Percentiles rank a stretch among this genome's conserved stretches.
Conservation (phyloP, 2,888 invertebrate species). For the Tenodera sinensis region DNA sequence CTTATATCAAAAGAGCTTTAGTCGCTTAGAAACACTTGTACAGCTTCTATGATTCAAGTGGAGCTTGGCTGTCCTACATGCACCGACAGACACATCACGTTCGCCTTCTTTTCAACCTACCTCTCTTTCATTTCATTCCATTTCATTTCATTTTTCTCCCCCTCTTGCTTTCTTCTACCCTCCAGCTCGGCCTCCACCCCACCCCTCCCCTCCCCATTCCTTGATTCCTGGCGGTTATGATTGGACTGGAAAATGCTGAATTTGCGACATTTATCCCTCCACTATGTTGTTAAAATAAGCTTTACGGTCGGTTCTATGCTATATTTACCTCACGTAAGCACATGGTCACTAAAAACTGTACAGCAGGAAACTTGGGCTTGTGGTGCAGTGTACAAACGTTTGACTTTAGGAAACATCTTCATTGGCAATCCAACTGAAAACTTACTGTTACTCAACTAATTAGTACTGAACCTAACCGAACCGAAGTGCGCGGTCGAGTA, state of each 20-base stretch:
- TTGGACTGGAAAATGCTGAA: slow-evolving; percentile 4
- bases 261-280: neutral
- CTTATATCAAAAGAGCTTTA: neutral
- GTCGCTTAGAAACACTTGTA: neutral
- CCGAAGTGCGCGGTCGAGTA: no score
- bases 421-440: no score
- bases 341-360: no score
- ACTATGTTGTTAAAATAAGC: neutral
- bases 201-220: slow-evolving; percentile 8
- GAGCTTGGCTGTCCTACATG: slow-evolving; percentile 7
- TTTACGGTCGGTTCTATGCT: no score
- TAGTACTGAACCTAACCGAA: no score
- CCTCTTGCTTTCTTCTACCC: neutral
- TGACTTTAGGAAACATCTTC: no score
- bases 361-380: no score
- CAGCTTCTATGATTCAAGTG: neutral
- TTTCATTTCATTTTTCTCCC: slow-evolving; percentile 6
- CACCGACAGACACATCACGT: neutral
- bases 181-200: neutral
- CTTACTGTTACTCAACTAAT: no score
- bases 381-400: no score
- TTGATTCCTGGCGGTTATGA: slow-evolving; percentile 10
- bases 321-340: no score
- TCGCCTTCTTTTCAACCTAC: slow-evolving; percentile 10
- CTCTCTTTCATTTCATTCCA: slow-evolving; percentile 11